phyloP scores from a whole-genome alignment of 2,113 vertebrate species.

The Odocoileus hemionus region DNA sequence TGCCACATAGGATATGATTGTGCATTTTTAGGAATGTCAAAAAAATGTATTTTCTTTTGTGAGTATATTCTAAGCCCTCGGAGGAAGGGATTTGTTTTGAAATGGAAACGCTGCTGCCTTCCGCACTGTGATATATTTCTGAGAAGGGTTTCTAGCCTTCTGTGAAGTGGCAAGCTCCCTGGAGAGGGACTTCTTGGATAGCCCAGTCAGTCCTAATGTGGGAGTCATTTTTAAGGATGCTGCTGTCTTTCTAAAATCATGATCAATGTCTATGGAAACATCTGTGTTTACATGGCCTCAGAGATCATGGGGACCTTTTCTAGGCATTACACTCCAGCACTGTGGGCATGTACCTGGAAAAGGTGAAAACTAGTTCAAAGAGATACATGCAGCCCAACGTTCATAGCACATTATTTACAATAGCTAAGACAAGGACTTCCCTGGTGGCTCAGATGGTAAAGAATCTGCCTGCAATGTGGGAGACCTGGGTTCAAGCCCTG shows the following conservation, averaged over 20 bases:
- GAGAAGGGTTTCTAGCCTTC: neutral
- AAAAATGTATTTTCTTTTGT: conserved; percentile 54
- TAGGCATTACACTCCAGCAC: neutral
- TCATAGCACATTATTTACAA: neutral
- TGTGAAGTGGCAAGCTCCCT: neutral
- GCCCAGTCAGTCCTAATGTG: rapidly evolving
- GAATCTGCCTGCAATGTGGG: neutral
- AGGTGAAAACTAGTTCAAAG: neutral
- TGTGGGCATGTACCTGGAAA: neutral
- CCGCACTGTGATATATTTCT: neutral
- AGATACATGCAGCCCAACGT: neutral
- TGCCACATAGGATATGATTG: conserved; percentile 64
- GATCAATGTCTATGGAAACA: neutral
- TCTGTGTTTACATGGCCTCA: neutral
- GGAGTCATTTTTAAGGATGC: neutral
- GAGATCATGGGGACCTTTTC: neutral
- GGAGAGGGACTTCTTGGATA: neutral
- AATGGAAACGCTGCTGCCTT: neutral
- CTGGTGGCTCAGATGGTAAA: neutral
- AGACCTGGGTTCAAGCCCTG: neutral
- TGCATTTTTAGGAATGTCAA: conserved; percentile 70
- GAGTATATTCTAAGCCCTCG: neutral
- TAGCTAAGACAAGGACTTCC: neutral
- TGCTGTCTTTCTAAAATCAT: neutral
- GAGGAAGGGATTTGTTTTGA: neutral